Evolutionary conservation across 2,797 vertebrate genomes (phyloP).

Genomic region (Odontamblyopus rebecca): DNA sequence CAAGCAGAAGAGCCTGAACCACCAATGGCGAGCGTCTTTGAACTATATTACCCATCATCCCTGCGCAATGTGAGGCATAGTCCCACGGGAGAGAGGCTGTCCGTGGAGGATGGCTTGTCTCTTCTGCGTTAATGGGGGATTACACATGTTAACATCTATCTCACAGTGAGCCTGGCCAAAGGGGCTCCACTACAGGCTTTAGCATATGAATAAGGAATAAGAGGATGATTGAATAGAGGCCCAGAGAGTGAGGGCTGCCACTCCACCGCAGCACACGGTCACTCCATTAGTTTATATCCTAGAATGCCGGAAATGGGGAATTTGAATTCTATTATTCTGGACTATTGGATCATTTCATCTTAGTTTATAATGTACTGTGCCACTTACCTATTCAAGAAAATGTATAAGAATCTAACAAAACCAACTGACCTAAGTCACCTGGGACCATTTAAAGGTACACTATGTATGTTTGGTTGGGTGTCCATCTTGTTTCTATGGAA

Average conservation of each 20-base stretch:
- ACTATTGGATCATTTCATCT: neutral
- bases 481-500: no score
- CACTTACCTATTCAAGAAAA: neutral
- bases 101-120: conserved; percentile 65
- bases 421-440: neutral
- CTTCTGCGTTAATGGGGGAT: conserved; percentile 77
- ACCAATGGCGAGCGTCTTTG: conserved; percentile 62
- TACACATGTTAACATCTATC: conserved; percentile 81
- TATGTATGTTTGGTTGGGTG: no score
- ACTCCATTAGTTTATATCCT: conserved; percentile 41
- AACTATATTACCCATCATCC: conserved; percentile 73
- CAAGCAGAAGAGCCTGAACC: conserved; percentile 54
- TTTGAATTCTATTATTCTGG: conserved; percentile 1
- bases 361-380: neutral
- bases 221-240: conserved; percentile 68
- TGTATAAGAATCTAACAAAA: neutral
- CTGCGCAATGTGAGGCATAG: conserved; percentile 63
- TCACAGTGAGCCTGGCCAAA: conserved; percentile 71
- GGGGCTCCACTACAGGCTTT: conserved; percentile 70
- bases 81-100: conserved; percentile 73
- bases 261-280: conserved; percentile 46
- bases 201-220: conserved; percentile 81
- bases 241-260: conserved; percentile 70
- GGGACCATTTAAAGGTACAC: neutral
- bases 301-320: neutral